Evolutionary conservation across 2,797 vertebrate genomes (phyloP), one percentile per base, ranked within the genome.

Genomic region (Momotus momota): DNA sequence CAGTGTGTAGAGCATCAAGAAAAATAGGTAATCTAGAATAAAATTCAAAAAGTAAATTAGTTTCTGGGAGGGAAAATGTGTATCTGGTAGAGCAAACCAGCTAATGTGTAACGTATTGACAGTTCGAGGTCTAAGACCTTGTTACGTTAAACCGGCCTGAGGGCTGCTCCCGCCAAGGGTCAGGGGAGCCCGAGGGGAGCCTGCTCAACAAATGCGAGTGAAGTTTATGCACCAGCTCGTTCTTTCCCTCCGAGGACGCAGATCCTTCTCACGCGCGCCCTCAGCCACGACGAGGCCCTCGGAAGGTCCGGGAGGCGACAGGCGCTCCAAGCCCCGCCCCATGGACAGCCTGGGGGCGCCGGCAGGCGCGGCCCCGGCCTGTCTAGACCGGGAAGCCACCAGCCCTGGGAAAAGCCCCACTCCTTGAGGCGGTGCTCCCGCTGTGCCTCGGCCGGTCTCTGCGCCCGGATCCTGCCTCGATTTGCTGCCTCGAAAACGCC

Each of bases 91-190:
- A 70, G 29, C 14, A 51, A 60, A 22, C 7, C 16, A 23, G 15
- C 29, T 4, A 41, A 33, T 35, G 35, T 18, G 27, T 14, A 17
- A 15, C 0, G 25, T 15, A 3, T 16, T 49, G 20, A 12, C 6
- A 5, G 19, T 20, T 33, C 3, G 1, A 1, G 26, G 49, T 27
- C 49, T 25, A 10, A 49, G 29, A 7, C 8, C 22, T 14, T 22
- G 5, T 33, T 9, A 4, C 4, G 12, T 31, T 10, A 35, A 6
- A 35, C 3, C 4, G 6, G 33, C 20, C n/a, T 29, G 3, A 3
- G 1, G 23, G 23, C 54, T 33, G 4, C 2, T 12, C 9, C 7
- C 13, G 1, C 19, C 9, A 4, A 25, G 19, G 54, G 8, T 13
- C 19, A 4, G 5, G 8, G 12, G 62, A 22, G 19, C 31, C 16